Base-by-base conservation (phyloP, 2,888 invertebrate genomes). In the Fragum whitleyi region DNA sequence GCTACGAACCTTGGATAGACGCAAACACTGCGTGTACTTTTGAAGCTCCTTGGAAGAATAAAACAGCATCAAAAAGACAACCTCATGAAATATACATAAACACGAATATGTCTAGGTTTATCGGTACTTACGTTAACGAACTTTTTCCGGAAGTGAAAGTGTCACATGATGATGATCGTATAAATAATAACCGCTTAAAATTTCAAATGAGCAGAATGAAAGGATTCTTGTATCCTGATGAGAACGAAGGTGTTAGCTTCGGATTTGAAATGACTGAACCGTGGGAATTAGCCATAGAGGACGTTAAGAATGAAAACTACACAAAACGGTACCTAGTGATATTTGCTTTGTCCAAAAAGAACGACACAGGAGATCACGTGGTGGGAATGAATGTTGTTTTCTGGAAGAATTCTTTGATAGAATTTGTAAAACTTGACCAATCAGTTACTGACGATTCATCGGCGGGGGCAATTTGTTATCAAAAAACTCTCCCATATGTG, bases 211-310 rank as follows among this genome's bases (percentile, higher is more conserved):
- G 82, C 53, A 77, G 75, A 57, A 73, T 82, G 14, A 67, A 75
- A 39, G 82, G 82, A 1, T 70, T 61, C 21, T 39, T 85, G 23
- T 70, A 72, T 57, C 82, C 77, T 11, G 26, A 39, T 11, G 62
- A 57, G 14, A 53, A 62, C 29, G 39, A 61, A 2, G 32, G n/a
- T 9, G 16, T 39, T 9, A 76, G 77, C 51, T 47, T 47, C 14
- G n/a, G 51, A 14, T 76, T 85, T 21, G 70, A 76, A 57, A 62
- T 82, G 42, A 47, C 67, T 2, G 74, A 75, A 2, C 85, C 85
- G 19, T 85, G 82, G 85, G 85, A 85, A 68, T 80, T 68, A 53
- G 82, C 79, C 0, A 61, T 80, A 1, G 78, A 79, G 39, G 57
- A 61, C 16, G 68, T 67, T 0, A 21, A 71, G 1, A 68, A 19